These are phyloP conservation scores for Morus bassanus DNA, from an alignment of 2,797 vertebrate species.

Conservation along the genomic window DNA sequence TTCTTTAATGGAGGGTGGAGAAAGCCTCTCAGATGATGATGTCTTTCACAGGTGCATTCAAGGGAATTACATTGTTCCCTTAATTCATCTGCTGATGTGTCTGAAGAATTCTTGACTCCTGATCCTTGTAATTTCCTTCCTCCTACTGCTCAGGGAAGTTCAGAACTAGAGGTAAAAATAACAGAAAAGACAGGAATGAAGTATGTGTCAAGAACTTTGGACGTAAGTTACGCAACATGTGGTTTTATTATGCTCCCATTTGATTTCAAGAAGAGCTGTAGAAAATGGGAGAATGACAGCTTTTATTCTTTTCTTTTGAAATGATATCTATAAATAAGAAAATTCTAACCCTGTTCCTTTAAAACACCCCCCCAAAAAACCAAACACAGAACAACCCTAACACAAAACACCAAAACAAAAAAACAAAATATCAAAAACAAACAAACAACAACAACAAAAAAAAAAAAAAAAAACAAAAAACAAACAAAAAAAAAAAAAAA, in stretches of 20 bases:
- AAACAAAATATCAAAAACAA: too few species aligned
- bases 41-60: conserved; percentile 32
- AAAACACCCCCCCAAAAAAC: background rate
- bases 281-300: background rate
- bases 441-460: too few species aligned
- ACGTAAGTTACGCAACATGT: background rate
- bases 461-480: too few species aligned
- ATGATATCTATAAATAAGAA: background rate
- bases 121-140: conserved; percentile 46
- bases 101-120: conserved; percentile 72
- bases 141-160: conserved; percentile 14
- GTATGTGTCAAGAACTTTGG: background rate
- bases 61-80: conserved; percentile 2
- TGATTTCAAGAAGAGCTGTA: background rate
- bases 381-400: too few species aligned
- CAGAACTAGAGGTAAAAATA: conserved; percentile 61
- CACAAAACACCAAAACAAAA: too few species aligned
- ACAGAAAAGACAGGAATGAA: background rate
- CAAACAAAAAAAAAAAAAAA: too few species aligned
- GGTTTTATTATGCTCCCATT: background rate
- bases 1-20: background rate
- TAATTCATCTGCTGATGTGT: conserved; percentile 42
- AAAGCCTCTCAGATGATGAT: background rate
- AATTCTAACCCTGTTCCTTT: background rate
- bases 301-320: background rate